Conservation (phyloP, 2,113 vertebrate species). For the Phrynosoma blainvillii region DNA sequence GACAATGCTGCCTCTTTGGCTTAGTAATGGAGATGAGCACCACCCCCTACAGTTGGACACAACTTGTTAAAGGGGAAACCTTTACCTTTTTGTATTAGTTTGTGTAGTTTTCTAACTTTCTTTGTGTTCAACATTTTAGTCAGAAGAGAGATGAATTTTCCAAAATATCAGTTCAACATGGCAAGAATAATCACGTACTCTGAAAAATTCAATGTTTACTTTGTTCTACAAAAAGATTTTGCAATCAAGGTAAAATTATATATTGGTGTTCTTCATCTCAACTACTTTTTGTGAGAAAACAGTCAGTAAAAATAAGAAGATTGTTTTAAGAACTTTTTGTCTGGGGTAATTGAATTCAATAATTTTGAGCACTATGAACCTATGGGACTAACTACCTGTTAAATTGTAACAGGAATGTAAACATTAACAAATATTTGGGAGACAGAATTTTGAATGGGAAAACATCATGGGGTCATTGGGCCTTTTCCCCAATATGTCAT, state of each 20-base stretch:
- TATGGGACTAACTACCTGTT: not conserved
- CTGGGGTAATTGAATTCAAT: not conserved
- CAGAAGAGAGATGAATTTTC: constrained; percentile 30
- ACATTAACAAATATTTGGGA: not conserved
- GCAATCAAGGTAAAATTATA: constrained; percentile 26
- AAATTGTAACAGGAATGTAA: not conserved
- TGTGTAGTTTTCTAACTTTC: not conserved
- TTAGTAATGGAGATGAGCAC: too few species aligned
- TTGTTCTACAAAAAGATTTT: constrained; percentile 25
- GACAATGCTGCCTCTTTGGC: too few species aligned
- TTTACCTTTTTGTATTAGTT: not conserved
- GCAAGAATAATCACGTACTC: not conserved
- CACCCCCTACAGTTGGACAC: too few species aligned
- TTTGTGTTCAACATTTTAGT: not conserved
- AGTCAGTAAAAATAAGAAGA: not conserved
- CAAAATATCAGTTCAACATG: not conserved
- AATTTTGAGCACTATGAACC: not conserved
- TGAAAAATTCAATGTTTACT: constrained; percentile 28
- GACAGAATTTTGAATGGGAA: not conserved
- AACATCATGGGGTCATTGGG: not conserved
- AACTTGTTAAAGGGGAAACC: too few species aligned
- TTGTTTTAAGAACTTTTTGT: not conserved
- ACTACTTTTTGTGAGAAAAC: not conserved
- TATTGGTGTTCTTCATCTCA: not conserved
- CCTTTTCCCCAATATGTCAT: not conserved